phyloP scores from a whole-genome alignment of 2,113 vertebrate species.

The Myanophis thanlyinensis region DNA sequence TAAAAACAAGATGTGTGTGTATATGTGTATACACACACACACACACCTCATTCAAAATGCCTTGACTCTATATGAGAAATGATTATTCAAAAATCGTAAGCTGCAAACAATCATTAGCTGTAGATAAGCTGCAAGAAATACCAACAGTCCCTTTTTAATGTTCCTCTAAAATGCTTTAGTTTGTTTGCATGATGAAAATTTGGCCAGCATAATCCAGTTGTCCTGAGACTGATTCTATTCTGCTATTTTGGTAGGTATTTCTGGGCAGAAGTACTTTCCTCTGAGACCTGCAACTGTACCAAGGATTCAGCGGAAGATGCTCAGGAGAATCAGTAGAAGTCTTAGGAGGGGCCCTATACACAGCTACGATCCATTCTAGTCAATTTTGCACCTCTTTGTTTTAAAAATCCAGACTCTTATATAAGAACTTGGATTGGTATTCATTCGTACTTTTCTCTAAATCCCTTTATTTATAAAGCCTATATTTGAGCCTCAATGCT shows the following conservation, averaged over 20 bases:
- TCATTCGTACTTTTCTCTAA: neutral
- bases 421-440: neutral
- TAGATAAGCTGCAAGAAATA: neutral
- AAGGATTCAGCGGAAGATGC: neutral
- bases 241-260: neutral
- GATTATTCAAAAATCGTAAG: neutral
- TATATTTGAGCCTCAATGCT: neutral
- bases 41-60: neutral
- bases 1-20: neutral
- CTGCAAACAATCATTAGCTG: neutral
- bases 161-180: neutral
- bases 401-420: neutral
- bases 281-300: neutral
- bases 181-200: neutral
- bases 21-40: accelerated
- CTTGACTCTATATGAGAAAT: neutral
- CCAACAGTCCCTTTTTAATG: neutral
- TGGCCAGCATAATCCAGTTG: neutral
- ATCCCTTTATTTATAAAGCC: neutral
- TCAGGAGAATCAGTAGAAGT: neutral
- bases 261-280: neutral
- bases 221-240: neutral
- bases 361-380: neutral
- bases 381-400: neutral
- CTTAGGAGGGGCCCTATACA: neutral